Evolutionary conservation across 1,140 invertebrate genomes (phyloP), one percentile per base, ranked within the genome.

Genomic region (Drosophila auraria): DNA sequence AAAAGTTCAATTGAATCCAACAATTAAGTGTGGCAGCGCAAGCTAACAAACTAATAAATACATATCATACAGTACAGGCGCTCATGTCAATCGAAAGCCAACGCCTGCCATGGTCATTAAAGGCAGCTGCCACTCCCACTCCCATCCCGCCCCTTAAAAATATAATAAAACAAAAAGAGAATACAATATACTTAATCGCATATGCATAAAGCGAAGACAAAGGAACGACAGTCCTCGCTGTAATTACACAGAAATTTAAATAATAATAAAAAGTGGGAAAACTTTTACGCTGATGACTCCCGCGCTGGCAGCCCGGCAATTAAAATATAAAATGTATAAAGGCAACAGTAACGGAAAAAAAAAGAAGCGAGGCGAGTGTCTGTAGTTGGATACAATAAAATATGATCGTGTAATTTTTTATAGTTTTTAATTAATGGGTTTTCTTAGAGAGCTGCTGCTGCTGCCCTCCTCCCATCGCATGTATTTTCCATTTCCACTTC

Each of bases 381-480:
- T 56, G 47, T 77, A 33, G 6, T 20, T 14, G 51, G 54, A 59
- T 74, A 74, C 71, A 74, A 74, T 74, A 74, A 74, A 74, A 74
- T 80, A 68, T 84, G 49, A 75, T 64, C 69, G 60, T 76, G 75
- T 68, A 70, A 90, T 86, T 86, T 89, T 89, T 86, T 89, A 90
- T 90, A 90, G 87, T 82, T 91, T 78, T 91, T 89, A 90, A 90
- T 90, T 90, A 90, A 91, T 90, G 87, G 86, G 68, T 76, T 89
- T 89, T 84, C 68, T 84, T 84, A 61, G 80, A 74, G 80, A 57
- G 73, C 27, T 20, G 20, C 20, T 20, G 30, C 25, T 30, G 27
- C 64, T 53, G 47, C 15, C 23, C 38, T 14, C 23, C 33, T 23
- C 20, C n/a, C 71, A 33, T 73, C 42, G 58, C 38, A 36, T 53